A percentile compares a stretch with the other conserved stretches of the same genome.
Evolutionary conservation across 2,888 invertebrate genomes (phyloP).

Genomic region (Tipula confusa): DNA sequence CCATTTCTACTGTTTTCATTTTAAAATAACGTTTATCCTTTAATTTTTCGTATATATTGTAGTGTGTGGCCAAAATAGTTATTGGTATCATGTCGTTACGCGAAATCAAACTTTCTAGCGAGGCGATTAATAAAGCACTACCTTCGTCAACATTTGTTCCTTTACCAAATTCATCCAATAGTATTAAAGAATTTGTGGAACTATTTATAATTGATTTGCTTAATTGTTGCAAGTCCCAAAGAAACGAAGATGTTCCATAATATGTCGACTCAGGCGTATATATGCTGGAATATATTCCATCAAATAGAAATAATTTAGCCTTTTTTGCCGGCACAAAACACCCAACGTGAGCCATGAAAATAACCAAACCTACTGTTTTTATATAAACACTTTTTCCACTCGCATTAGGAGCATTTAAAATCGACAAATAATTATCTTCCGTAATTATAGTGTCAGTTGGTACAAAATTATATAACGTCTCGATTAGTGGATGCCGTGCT

Average conservation of each 20-base stretch:
- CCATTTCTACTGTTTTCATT: constrained; percentile 32
- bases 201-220: constrained; percentile 57
- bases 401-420: constrained; percentile 86
- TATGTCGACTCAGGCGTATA: constrained; percentile 73
- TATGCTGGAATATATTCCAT: constrained; percentile 71
- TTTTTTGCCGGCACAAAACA: constrained; percentile 79
- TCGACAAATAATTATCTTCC: constrained; percentile 59
- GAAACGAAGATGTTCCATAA: constrained; percentile 77
- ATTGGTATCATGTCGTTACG: constrained; percentile 62
- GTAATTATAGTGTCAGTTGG: constrained; percentile 40
- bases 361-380: constrained; percentile 76
- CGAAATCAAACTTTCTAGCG: constrained; percentile 62
- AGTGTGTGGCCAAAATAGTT: constrained; percentile 73
- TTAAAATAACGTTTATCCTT: constrained; percentile 36
- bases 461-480: constrained; percentile 33
- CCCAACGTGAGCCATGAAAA: constrained; percentile 83
- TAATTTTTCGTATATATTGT: constrained; percentile 60
- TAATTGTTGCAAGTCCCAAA: constrained; percentile 79
- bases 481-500: constrained; percentile 38
- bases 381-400: constrained; percentile 90
- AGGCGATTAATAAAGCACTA: constrained; percentile 64
- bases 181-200: constrained; percentile 64
- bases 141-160: constrained; percentile 77
- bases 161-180: constrained; percentile 88
- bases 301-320: constrained; percentile 66